phyloP scores from a whole-genome alignment of 2,113 vertebrate genomes.

The Gopherus flavomarginatus region DNA sequence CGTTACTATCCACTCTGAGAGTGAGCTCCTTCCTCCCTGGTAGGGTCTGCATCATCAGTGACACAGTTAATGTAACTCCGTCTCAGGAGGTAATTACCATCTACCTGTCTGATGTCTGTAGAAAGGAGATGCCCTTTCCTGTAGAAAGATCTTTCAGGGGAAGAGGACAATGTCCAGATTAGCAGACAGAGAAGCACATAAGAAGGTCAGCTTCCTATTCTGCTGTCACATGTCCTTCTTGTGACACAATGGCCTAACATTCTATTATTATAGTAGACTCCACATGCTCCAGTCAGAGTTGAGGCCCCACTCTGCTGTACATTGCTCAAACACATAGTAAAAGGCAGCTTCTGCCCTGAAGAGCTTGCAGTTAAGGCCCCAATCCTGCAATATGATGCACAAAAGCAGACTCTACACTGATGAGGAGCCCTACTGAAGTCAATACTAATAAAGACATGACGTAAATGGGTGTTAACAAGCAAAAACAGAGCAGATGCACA shows the following conservation, averaged over 20 bases:
- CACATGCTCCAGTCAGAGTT: neutral
- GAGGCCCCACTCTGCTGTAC: neutral
- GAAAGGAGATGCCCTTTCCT: neutral
- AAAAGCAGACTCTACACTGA: neutral
- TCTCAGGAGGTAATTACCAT: neutral
- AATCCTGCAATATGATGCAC: neutral
- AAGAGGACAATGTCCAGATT: neutral
- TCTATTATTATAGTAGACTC: rapidly evolving
- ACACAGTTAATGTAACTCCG: neutral
- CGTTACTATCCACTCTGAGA: neutral
- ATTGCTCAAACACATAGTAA: neutral
- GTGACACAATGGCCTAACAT: neutral
- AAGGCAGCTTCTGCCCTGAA: neutral
- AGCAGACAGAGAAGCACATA: constrained; percentile 1
- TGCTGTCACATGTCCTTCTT: neutral
- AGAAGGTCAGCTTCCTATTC: neutral
- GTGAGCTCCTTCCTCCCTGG: neutral
- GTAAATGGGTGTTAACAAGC: neutral
- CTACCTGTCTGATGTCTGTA: neutral
- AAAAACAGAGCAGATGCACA: neutral
- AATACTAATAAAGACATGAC: neutral
- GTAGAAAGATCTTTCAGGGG: neutral
- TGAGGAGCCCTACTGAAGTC: neutral
- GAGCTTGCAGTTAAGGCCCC: neutral
- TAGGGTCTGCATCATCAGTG: neutral